Evolutionary conservation across 2,113 vertebrate species (phyloP).

Genomic region (Macrotus californicus): DNA sequence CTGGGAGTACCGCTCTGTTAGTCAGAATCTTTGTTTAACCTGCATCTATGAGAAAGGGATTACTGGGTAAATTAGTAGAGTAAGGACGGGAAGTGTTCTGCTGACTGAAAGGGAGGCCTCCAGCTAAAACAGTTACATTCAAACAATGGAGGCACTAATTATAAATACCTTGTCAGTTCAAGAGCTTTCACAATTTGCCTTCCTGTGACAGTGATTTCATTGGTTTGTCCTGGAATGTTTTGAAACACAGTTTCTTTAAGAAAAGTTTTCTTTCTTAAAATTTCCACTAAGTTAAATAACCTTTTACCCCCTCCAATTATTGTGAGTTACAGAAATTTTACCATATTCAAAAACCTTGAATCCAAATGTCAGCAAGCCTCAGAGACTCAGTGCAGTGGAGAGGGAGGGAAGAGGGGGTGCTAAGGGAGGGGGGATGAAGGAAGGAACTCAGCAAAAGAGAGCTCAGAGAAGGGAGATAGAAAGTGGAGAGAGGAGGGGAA

Average conservation of each 20-base stretch:
- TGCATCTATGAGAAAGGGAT: not conserved
- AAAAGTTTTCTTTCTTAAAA: not conserved
- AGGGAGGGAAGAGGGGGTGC: not conserved
- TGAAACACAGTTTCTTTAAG: not conserved
- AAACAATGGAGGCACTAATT: not conserved
- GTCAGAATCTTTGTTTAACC: slow-evolving; percentile 31
- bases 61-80: slow-evolving; percentile 39
- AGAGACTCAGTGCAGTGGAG: not conserved
- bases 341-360: not conserved
- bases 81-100: not conserved
- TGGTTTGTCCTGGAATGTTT: not conserved
- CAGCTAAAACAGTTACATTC: not conserved
- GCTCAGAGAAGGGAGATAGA: not conserved
- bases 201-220: not conserved
- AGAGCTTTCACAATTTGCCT: not conserved
- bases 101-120: slow-evolving; percentile 7
- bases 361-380: not conserved
- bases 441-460: not conserved
- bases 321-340: not conserved
- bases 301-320: not conserved
- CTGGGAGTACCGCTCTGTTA: not conserved
- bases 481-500: not conserved
- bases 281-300: not conserved
- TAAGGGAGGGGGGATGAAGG: not conserved
- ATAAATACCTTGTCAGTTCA: not conserved